phyloP scores from a whole-genome alignment of 2,888 invertebrate species.

The Lithophane semibrunnea region DNA sequence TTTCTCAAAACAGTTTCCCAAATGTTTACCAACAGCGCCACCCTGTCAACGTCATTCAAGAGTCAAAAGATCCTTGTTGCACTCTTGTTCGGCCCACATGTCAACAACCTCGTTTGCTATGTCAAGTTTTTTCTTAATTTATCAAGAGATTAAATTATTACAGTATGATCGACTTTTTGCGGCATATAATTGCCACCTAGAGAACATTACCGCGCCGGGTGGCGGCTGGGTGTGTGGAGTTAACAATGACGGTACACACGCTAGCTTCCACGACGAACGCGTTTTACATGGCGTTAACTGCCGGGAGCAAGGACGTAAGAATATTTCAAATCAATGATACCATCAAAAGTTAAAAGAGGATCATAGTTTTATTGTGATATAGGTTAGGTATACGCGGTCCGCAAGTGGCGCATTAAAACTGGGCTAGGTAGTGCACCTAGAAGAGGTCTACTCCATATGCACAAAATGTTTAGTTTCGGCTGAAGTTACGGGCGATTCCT shows the following conservation, averaged over 20 bases:
- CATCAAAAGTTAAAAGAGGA: background rate
- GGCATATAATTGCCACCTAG: slow-evolving; percentile 17
- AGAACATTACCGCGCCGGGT: background rate
- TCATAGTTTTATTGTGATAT: no score
- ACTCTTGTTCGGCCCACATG: background rate
- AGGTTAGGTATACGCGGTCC: no score
- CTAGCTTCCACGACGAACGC: slow-evolving; percentile 14
- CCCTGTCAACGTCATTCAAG: no score
- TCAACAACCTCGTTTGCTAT: background rate
- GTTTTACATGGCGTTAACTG: slow-evolving; percentile 30
- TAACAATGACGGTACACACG: fast-evolving
- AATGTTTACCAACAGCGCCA: no score
- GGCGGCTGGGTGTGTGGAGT: slow-evolving; percentile 24
- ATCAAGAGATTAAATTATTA: slow-evolving; percentile 1
- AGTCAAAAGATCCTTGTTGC: no score
- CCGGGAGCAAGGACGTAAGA: slow-evolving; percentile 24
- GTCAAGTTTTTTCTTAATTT: background rate
- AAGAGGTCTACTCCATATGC: no score
- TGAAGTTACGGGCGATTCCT: no score
- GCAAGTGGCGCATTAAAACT: no score
- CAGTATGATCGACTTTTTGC: slow-evolving; percentile 20
- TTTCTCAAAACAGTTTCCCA: no score
- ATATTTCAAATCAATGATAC: background rate
- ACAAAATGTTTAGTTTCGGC: no score
- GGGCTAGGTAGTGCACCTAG: no score